These are phyloP conservation scores for Avahi laniger DNA, from an alignment of 2,797 vertebrate species.

Conservation along the genomic window DNA sequence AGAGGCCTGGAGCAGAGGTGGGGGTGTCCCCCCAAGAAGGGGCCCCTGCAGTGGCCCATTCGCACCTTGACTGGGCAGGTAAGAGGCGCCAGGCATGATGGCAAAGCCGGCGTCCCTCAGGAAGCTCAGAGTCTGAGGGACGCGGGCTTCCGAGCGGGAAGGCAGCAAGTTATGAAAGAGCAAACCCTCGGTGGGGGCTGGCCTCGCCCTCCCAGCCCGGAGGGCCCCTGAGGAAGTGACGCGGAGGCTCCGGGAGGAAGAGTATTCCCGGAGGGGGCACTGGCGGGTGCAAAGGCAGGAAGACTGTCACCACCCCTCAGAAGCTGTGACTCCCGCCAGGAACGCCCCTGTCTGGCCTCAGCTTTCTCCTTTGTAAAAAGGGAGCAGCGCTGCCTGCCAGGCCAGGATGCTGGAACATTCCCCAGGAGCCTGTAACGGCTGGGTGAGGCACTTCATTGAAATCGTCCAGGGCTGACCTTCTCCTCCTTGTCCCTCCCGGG, in stretches of 20 bases:
- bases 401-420: background rate
- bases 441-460: background rate
- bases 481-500: background rate
- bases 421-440: background rate
- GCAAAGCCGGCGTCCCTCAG: fast-evolving
- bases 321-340: background rate
- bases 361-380: background rate
- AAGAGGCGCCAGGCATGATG: fast-evolving
- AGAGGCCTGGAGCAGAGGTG: background rate
- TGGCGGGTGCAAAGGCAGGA: conserved; percentile 34
- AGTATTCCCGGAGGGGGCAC: conserved; percentile 47
- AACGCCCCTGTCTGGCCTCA: background rate
- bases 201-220: background rate
- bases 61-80: background rate
- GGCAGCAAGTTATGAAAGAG: background rate
- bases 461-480: background rate
- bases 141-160: background rate
- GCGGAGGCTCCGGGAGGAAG: background rate
- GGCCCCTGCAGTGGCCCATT: fast-evolving
- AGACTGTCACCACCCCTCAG: background rate
- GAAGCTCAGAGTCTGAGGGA: background rate
- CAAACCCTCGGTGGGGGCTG: conserved; percentile 4
- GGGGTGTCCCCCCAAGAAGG: background rate
- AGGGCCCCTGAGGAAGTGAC: conserved; percentile 69
- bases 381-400: background rate